Percentiles rank a stretch among this genome's conserved stretches.
Conservation (phyloP, 2,113 vertebrate species). For the Tauraco erythrolophus region DNA sequence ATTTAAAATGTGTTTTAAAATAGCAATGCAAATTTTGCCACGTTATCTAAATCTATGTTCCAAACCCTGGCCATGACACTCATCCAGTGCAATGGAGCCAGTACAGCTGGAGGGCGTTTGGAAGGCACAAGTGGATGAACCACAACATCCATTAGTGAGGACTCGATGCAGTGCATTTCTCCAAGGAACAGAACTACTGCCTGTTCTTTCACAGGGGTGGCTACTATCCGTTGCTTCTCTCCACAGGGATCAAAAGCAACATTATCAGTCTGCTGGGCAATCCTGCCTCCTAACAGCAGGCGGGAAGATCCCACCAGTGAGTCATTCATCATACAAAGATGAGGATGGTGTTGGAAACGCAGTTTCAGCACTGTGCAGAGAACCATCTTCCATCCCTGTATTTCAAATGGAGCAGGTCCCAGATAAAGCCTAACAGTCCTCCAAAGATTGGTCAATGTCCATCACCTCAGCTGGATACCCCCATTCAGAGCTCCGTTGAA, state of each 20-base stretch:
- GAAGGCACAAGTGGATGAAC: slow-evolving; percentile 2
- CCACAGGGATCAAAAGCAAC: background rate
- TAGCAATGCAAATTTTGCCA: background rate
- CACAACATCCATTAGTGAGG: background rate
- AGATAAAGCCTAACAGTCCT: background rate
- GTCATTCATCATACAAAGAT: background rate
- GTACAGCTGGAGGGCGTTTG: background rate
- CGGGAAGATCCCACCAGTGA: background rate
- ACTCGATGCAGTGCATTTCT: background rate
- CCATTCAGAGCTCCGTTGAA: slow-evolving; percentile 59
- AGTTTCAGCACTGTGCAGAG: background rate
- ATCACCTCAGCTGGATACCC: background rate
- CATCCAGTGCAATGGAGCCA: background rate
- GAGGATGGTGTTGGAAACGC: background rate
- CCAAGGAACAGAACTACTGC: background rate
- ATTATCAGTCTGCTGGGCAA: background rate
- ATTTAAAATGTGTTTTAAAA: background rate
- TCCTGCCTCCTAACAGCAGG: background rate
- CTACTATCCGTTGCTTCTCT: background rate
- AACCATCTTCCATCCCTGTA: background rate
- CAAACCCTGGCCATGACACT: background rate
- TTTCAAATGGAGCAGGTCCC: background rate
- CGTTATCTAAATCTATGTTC: background rate
- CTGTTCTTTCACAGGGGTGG: background rate
- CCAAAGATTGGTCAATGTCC: background rate